A percentile compares a stretch with the other conserved stretches of the same genome.
phyloP scores from a whole-genome alignment of 2,113 vertebrate genomes.

The Corythoichthys haematopterus region DNA sequence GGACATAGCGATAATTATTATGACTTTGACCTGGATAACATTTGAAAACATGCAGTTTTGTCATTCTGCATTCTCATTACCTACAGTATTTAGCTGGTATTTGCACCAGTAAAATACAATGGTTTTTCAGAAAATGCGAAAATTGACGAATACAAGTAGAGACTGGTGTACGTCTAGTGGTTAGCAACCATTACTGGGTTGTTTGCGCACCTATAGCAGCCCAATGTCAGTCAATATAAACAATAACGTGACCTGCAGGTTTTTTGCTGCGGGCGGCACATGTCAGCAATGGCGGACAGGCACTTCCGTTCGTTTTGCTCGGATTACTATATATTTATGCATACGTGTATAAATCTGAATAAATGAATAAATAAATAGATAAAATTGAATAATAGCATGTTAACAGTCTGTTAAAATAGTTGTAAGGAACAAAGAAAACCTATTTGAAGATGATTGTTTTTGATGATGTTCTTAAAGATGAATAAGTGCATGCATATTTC shows the following conservation, averaged over 20 bases:
- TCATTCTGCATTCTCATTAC: conserved; percentile 9
- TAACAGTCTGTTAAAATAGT: neutral
- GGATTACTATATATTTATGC: too few relatives aligned
- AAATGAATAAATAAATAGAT: too few relatives aligned
- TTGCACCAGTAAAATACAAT: neutral
- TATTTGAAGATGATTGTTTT: neutral
- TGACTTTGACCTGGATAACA: conserved; percentile 45
- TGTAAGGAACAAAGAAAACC: neutral
- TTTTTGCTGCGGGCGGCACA: too few relatives aligned
- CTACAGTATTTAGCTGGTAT: neutral
- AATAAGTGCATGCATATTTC: neutral
- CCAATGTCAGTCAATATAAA: too few relatives aligned
- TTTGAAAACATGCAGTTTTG: conserved; percentile 15
- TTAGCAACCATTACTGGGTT: too few relatives aligned
- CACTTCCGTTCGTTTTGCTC: too few relatives aligned
- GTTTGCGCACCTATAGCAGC: too few relatives aligned
- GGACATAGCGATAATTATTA: conserved; percentile 32
- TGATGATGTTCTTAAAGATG: neutral
- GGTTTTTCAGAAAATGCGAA: neutral
- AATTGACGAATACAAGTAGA: too few relatives aligned
- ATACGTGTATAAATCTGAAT: too few relatives aligned
- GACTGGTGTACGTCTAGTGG: too few relatives aligned
- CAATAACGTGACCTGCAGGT: too few relatives aligned
- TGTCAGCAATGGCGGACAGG: too few relatives aligned
- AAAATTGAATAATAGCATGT: neutral